Evolutionary conservation across 1,140 invertebrate species (phyloP).

Genomic region (Chionoecetes opilio): DNA sequence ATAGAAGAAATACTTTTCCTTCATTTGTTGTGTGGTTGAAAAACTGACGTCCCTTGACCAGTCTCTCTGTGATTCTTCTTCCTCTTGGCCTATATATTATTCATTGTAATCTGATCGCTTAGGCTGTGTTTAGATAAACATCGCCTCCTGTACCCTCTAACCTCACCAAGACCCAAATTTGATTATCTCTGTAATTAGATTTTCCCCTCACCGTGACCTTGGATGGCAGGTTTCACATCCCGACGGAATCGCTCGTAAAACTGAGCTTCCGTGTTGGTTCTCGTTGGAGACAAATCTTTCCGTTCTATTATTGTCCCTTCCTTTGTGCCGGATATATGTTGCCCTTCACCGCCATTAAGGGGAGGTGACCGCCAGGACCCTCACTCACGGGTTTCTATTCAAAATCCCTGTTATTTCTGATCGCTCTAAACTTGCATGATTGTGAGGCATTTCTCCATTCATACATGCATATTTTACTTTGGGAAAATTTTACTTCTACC

Average conservation of each 20-base stretch:
- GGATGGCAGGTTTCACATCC: background rate
- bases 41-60: background rate
- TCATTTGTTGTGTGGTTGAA: background rate
- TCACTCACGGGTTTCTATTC: background rate
- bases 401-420: too few relatives aligned
- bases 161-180: background rate
- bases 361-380: background rate
- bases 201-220: background rate
- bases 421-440: too few relatives aligned
- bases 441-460: too few relatives aligned
- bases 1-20: background rate
- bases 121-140: too few relatives aligned
- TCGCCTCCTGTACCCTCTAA: background rate
- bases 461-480: too few relatives aligned
- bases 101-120: too few relatives aligned
- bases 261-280: conserved; percentile 13
- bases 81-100: background rate
- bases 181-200: background rate
- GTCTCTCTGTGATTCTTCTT: background rate
- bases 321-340: background rate
- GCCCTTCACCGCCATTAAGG: background rate
- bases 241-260: background rate
- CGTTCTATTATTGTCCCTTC: background rate
- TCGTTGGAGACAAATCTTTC: background rate
- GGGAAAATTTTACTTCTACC: too few relatives aligned